Evolutionary conservation across 2,888 invertebrate species (phyloP).

Genomic region (Sminthurinus aureus): DNA sequence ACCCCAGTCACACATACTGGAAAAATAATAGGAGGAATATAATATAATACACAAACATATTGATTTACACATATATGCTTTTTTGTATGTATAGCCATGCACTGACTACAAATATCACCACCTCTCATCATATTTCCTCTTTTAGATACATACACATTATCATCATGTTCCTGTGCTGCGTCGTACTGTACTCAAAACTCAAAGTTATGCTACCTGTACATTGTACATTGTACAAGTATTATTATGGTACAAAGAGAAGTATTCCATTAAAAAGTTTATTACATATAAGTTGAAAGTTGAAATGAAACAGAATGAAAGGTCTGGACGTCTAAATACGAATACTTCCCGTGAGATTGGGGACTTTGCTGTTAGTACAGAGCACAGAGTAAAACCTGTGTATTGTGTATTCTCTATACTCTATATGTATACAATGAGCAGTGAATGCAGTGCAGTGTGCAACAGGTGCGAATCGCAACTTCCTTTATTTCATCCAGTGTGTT

Average conservation of each 20-base stretch:
- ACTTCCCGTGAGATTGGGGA: not conserved
- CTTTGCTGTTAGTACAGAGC: not conserved
- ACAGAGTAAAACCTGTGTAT: not conserved
- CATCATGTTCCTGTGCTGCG: not conserved
- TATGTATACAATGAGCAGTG: no score
- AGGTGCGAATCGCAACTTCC: constrained; percentile 49
- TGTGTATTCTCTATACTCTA: no score
- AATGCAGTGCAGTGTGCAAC: constrained; percentile 21
- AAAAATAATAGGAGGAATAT: not conserved
- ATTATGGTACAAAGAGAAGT: no score
- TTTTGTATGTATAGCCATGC: not conserved
- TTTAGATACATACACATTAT: no score
- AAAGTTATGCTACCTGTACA: not conserved
- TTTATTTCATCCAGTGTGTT: constrained; percentile 33
- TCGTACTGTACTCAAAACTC: not conserved
- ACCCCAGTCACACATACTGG: not conserved
- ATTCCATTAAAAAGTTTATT: no score
- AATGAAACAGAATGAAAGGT: no score
- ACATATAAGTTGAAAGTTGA: no score
- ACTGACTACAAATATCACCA: not conserved
- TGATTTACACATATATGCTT: not conserved
- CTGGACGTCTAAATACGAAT: not conserved
- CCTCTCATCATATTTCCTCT: no score
- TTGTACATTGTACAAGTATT: no score
- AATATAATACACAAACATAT: not conserved